phyloP scores from a whole-genome alignment of 2,888 invertebrate species.

The Drosophila meridionalis region DNA sequence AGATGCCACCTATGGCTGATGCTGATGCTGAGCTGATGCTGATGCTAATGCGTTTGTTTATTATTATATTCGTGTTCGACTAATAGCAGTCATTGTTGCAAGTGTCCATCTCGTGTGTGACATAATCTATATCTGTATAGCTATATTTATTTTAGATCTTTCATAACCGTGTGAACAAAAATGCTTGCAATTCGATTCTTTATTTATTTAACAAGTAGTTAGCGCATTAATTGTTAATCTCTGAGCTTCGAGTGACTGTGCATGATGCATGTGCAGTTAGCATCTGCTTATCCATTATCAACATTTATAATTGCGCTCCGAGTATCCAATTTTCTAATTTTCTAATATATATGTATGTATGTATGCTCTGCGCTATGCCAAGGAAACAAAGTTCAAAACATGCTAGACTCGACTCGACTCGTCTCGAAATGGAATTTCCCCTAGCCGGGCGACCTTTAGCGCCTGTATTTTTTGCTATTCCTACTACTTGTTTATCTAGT shows the following conservation, averaged over 20 bases:
- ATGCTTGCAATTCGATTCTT: slow-evolving; percentile 6
- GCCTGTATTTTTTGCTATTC: slow-evolving; percentile 6
- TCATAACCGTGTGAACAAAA: slow-evolving; percentile 39
- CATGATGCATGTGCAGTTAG: slow-evolving; percentile 9
- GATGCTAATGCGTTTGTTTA: slow-evolving; percentile 8
- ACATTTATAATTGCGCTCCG: slow-evolving; percentile 36
- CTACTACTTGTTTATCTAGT: background rate
- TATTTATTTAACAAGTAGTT: slow-evolving; percentile 57
- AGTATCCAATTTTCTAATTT: slow-evolving; percentile 4
- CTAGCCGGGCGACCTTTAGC: slow-evolving; percentile 34
- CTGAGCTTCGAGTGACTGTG: slow-evolving; percentile 30
- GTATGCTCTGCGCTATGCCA: slow-evolving; percentile 5
- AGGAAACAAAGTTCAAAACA: slow-evolving; percentile 46
- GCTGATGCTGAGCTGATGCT: background rate
- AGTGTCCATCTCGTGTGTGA: slow-evolving; percentile 35
- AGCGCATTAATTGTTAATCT: slow-evolving; percentile 52
- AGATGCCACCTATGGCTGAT: background rate
- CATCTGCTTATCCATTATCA: slow-evolving; percentile 37
- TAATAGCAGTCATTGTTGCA: slow-evolving; percentile 36
- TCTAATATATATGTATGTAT: slow-evolving; percentile 5
- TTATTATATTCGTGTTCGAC: background rate
- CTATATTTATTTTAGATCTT: slow-evolving; percentile 7
- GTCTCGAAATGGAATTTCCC: slow-evolving; percentile 33
- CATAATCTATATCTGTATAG: background rate
- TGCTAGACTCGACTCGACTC: slow-evolving; percentile 7